These are phyloP conservation scores for Riparia riparia DNA, from an alignment of 2,113 vertebrate genomes.

Conservation along the genomic window DNA sequence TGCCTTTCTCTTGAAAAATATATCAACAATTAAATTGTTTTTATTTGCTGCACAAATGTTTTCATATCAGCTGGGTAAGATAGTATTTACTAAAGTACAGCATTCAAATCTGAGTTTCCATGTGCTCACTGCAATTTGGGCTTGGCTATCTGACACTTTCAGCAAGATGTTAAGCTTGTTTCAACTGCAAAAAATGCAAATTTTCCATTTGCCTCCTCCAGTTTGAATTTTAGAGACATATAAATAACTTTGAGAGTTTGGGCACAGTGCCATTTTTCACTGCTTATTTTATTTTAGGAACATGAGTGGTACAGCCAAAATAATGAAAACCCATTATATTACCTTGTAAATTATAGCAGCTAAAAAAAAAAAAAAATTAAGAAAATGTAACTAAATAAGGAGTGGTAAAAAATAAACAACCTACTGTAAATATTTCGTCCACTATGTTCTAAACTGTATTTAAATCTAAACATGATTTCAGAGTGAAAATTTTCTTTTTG, in stretches of 20 bases:
- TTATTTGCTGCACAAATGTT: not conserved
- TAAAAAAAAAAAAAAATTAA: not conserved
- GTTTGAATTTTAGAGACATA: not conserved
- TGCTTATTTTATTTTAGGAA: not conserved
- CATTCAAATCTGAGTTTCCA: not conserved
- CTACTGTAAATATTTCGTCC: not conserved
- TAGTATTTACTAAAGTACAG: not conserved
- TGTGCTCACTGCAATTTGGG: not conserved
- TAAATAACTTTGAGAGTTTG: not conserved
- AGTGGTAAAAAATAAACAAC: not conserved
- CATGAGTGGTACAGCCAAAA: not conserved
- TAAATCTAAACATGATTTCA: not conserved
- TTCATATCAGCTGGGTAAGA: not conserved
- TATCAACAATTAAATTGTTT: not conserved
- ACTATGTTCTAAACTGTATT: not conserved
- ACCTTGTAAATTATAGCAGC: not conserved
- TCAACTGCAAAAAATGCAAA: not conserved
- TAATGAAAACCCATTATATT: not conserved
- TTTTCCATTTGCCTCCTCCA: not conserved
- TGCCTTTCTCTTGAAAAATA: constrained; percentile 6
- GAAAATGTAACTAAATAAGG: not conserved
- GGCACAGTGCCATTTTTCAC: not conserved
- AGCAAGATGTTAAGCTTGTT: not conserved
- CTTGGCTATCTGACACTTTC: not conserved
- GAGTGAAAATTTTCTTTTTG: not conserved